Evolutionary conservation across 2,797 vertebrate species (phyloP), one percentile per base, ranked within the genome.

Genomic region (Dermochelys coriacea): DNA sequence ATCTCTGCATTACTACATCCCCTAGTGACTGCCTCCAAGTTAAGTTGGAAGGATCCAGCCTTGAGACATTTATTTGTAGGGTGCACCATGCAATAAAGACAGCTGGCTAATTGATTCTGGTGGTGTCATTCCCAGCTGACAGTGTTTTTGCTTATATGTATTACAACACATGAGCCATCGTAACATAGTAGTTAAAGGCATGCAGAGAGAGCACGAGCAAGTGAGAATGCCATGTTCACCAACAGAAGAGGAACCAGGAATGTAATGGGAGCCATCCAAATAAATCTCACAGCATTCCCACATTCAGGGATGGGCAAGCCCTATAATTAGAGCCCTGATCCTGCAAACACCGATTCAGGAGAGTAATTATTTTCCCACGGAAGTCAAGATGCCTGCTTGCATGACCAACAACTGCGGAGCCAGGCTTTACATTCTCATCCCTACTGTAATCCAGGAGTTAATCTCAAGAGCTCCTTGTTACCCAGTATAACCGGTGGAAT

Each of bases 221-320:
- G 85, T 3, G 6, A 68, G 5, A 61, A 89, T 52, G 1, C 71
- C 55, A 0, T 85, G 80, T 84, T 51, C 94, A 87, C 74, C 55
- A 82, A 79, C 78, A 45, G 84, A 77, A 91, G 88, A 77, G 18
- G 93, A 57, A 82, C 71, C 80, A 49, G 87, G 94, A 95, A 94
- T 59, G 45, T 51, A 75, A 86, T 0, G 91, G 94, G 95, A 92
- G 94, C 90, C 92, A 91, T 89, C 50, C 2, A 93, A 89, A 74
- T 94, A 91, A 91, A 92, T 91, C 54, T 89, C 77, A 86, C 88
- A 51, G 1, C 0, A 88, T 97, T 97, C 96, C 97, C 97, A 97
- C 80, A 80, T 86, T 87, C 5, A 3, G 0, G 9, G 54, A 19
- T 27, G 94, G 86, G 80, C 85, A 87, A 47, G 74, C 29, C 90